Conservation (phyloP, 2,888 invertebrate genomes). For the Conops quadrifasciatus region DNA sequence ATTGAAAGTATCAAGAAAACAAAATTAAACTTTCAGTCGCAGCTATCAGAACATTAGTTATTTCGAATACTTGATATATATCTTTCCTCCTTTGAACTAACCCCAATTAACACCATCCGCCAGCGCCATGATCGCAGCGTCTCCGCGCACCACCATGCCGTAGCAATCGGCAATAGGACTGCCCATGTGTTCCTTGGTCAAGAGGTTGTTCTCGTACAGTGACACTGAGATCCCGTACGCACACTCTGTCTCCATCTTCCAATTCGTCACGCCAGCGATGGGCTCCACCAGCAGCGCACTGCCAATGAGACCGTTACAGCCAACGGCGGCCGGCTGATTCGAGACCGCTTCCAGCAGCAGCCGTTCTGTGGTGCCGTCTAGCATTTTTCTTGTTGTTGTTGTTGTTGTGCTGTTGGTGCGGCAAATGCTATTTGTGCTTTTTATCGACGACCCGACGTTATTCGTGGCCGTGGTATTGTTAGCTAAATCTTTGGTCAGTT, state of each 20-base stretch:
- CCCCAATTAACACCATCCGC: constrained; percentile 96
- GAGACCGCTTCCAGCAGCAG: constrained; percentile 61
- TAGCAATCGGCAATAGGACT: constrained; percentile 90
- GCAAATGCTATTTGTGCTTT: constrained; percentile 33
- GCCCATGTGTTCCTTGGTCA: constrained; percentile 75
- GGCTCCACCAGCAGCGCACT: constrained; percentile 35
- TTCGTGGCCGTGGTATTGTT: constrained; percentile 26
- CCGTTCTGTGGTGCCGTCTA: constrained; percentile 54
- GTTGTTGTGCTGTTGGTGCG: constrained; percentile 7
- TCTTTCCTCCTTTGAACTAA: constrained; percentile 46
- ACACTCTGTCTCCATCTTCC: constrained; percentile 64
- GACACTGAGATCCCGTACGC: constrained; percentile 70
- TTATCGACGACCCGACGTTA: not conserved
- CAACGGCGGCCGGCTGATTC: constrained; percentile 50
- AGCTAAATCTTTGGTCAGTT: constrained; percentile 31
- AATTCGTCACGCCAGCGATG: constrained; percentile 63
- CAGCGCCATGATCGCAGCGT: constrained; percentile 80
- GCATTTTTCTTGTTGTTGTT: constrained; percentile 45
- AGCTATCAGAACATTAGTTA: no score
- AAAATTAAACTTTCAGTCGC: not conserved
- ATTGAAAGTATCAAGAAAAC: constrained; percentile 31
- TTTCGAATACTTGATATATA: no score
- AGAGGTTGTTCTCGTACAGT: constrained; percentile 83
- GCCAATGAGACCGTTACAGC: constrained; percentile 33
- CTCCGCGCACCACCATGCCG: constrained; percentile 76